phyloP scores from a whole-genome alignment of 1,140 invertebrate species.

The Amyelois transitella region DNA sequence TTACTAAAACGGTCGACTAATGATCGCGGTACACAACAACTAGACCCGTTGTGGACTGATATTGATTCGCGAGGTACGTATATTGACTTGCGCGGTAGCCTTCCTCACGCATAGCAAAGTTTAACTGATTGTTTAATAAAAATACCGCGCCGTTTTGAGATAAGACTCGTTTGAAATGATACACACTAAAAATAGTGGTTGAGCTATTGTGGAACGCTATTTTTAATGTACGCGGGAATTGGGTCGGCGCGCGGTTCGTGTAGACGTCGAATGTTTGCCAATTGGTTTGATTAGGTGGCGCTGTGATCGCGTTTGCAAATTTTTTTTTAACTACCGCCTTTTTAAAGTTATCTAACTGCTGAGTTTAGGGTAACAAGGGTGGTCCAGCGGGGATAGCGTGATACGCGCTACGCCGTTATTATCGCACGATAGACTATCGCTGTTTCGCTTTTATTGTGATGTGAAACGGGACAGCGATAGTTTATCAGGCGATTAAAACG shows the following conservation, averaged over 20 bases:
- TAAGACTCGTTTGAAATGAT: slow-evolving; percentile 56
- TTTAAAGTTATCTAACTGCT: too few relatives aligned
- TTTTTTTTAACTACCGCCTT: too few relatives aligned
- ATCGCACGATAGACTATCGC: too few relatives aligned
- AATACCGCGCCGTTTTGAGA: slow-evolving; percentile 20
- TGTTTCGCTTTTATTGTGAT: too few relatives aligned
- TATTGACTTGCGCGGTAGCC: slow-evolving; percentile 33
- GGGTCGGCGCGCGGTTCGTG: slow-evolving; percentile 60
- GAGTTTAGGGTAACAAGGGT: too few relatives aligned
- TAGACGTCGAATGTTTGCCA: slow-evolving; percentile 21
- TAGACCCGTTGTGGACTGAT: slow-evolving; percentile 43
- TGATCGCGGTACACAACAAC: slow-evolving; percentile 32
- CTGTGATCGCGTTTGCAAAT: not conserved
- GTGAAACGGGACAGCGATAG: too few relatives aligned
- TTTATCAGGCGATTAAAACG: too few relatives aligned
- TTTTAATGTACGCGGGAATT: slow-evolving; percentile 66
- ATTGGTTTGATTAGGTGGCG: slow-evolving; percentile 42
- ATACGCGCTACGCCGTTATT: too few relatives aligned
- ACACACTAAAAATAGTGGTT: slow-evolving; percentile 68
- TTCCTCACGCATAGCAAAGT: not conserved
- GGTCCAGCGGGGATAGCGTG: too few relatives aligned
- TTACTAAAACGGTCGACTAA: slow-evolving; percentile 47
- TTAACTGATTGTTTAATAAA: slow-evolving; percentile 9
- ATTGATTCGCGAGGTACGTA: slow-evolving; percentile 33
- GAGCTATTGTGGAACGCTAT: slow-evolving; percentile 70